Evolutionary conservation across 2,888 invertebrate genomes (phyloP).

Genomic region (Lissonota sp.): DNA sequence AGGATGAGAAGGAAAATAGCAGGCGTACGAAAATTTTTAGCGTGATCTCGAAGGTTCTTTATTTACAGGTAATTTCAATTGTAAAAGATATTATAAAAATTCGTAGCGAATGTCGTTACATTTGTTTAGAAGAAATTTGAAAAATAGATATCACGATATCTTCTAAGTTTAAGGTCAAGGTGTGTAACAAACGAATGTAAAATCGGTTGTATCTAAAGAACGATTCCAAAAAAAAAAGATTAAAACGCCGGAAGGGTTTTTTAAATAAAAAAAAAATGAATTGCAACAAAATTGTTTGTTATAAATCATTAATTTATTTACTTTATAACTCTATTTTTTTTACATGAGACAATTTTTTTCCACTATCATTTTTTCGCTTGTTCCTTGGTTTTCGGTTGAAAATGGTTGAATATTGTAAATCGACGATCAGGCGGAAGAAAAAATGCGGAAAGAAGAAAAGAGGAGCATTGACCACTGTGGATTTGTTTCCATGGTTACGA

Average conservation of each 20-base stretch:
- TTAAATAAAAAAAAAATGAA: slow-evolving; percentile 29
- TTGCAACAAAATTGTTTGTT: too few species aligned
- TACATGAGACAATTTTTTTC: too few species aligned
- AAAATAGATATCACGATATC: slow-evolving; percentile 2
- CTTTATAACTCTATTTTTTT: too few species aligned
- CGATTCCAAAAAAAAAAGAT: slow-evolving; percentile 38
- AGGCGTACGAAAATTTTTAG: background rate
- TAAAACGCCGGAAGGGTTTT: slow-evolving; percentile 47
- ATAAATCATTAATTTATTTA: too few species aligned
- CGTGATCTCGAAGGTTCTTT: too few species aligned
- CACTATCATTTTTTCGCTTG: too few species aligned
- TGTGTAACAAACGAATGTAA: slow-evolving; percentile 26
- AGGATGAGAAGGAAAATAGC: background rate
- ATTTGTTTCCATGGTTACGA: slow-evolving; percentile 50
- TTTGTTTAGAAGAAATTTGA: slow-evolving; percentile 17
- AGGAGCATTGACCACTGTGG: slow-evolving; percentile 61
- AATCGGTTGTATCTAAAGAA: slow-evolving; percentile 26
- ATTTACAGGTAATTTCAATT: slow-evolving; percentile 19
- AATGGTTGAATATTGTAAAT: too few species aligned
- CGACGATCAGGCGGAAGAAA: background rate
- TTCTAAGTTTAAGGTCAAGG: slow-evolving; percentile 17
- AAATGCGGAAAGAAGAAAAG: background rate
- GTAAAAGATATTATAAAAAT: background rate
- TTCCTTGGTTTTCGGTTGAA: too few species aligned
- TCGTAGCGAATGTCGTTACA: background rate